Base-by-base conservation (phyloP, 64 coral and sea anemone genomes). In the Porites australiensis region DNA sequence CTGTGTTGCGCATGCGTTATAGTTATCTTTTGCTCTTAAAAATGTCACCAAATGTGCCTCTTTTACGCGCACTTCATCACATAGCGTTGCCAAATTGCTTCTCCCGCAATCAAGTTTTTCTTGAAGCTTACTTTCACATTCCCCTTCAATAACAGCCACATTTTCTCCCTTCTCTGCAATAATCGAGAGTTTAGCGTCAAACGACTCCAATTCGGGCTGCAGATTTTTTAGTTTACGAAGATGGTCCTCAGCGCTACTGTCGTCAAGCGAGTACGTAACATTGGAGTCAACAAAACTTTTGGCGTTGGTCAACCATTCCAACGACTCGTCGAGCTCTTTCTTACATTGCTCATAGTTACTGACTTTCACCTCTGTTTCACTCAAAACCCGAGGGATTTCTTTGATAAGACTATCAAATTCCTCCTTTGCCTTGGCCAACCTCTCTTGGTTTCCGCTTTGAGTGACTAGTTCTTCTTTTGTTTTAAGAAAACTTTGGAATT, bases 401-500 rank as follows among this genome's bases (percentile, higher is more conserved):
- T 68, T 50, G 8, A 49, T 51, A 68, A 84, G 44, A n/a, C 69
- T 22, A 3, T 68, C 46, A 68, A 84, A 84, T 58, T 77, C 79
- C 16, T 84, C 14, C 6, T 67, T 75, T 16, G 63, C 59, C 21
- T 77, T 55, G 5, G 16, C 78, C 47, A 94, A 37, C 66, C 57
- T 89, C 9, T 68, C 63, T 20, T 69, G 16, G 44, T 68, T 44
- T 68, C 47, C 62, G 62, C 44, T 68, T n/a, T 21, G 44, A 7
- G 9, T 7, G 11, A 69, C 81, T 68, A 66, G 66, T 7, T 82
- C 48, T 89, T 94, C 48, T 15, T 76, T 49, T 18, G 21, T 84
- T 8, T 57, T 74, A 65, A 62, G 14, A 77, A 94, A 94, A 2
- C 44, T 75, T 5, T 53, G 50, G 16, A 90, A 83, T 44, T 93